Conservation (phyloP, 2,797 vertebrate species). For the Gymnocypris eckloni region DNA sequence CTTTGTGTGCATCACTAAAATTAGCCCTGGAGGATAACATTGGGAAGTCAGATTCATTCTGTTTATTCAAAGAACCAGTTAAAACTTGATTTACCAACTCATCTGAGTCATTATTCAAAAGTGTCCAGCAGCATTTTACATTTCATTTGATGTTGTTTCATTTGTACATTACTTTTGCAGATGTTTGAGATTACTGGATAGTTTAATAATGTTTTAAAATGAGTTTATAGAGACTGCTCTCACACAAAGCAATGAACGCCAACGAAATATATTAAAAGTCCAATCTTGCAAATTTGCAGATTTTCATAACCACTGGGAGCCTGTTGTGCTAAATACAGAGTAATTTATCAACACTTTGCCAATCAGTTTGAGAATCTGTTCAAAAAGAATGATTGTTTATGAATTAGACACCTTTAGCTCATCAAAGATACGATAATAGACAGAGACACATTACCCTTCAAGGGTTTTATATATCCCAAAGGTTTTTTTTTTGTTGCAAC, state of each 20-base stretch:
- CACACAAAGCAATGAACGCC: background rate
- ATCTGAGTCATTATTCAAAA: background rate
- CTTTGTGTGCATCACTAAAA: constrained; percentile 1
- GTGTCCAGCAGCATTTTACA: background rate
- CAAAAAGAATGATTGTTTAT: background rate
- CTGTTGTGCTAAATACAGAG: background rate
- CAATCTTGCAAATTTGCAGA: background rate
- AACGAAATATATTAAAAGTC: background rate
- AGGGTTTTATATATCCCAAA: background rate
- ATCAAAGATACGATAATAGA: background rate
- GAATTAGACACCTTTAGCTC: background rate
- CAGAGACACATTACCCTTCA: background rate
- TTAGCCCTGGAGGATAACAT: background rate
- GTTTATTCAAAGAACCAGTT: background rate
- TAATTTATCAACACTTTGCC: background rate
- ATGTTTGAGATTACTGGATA: background rate
- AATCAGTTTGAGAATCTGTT: background rate
- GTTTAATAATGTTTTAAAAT: background rate
- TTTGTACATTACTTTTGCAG: background rate
- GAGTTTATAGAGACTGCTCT: background rate
- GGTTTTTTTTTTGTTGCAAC: background rate
- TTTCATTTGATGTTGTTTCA: background rate
- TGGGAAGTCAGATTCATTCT: background rate
- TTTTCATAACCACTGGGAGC: background rate
- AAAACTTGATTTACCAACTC: background rate